Percentiles rank a stretch among this genome's conserved stretches.
Evolutionary conservation across 37 sponge, comb jelly and placozoan species (phyloP).

Genomic region (Cladorhizidae sp.): DNA sequence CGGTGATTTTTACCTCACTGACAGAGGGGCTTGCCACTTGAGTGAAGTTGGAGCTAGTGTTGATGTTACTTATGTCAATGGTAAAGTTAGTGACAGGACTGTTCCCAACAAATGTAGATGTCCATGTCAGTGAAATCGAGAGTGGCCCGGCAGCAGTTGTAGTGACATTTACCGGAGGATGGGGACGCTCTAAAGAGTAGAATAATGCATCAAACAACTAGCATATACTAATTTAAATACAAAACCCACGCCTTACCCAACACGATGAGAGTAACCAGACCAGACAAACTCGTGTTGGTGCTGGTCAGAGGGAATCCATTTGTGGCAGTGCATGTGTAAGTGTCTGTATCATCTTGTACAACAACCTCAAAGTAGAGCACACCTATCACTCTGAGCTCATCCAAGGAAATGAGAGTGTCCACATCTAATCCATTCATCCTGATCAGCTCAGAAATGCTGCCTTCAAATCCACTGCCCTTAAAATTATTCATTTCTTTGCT

Average conservation of each 20-base stretch:
- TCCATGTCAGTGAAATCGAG: conserved; percentile 51
- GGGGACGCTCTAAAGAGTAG: conserved; percentile 57
- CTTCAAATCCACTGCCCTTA: background rate
- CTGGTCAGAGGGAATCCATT: conserved; percentile 37
- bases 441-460: conserved; percentile 18
- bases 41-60: background rate
- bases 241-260: conserved; percentile 40
- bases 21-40: background rate
- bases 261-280: conserved; percentile 23
- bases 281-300: background rate
- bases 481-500: background rate
- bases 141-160: conserved; percentile 6
- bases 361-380: conserved; percentile 26
- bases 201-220: background rate
- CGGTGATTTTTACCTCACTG: background rate
- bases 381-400: conserved; percentile 44
- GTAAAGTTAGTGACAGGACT: conserved; percentile 22
- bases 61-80: conserved; percentile 22
- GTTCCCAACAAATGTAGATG: conserved; percentile 63
- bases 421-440: background rate
- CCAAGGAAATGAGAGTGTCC: background rate
- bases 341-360: conserved; percentile 62
- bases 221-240: too few relatives aligned
- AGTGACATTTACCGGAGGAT: conserved; percentile 38
- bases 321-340: conserved; percentile 61